Percentiles rank a stretch among this genome's conserved stretches.
Conservation (phyloP, 2,797 vertebrate genomes). For the Acestrorhynchus altus region DNA sequence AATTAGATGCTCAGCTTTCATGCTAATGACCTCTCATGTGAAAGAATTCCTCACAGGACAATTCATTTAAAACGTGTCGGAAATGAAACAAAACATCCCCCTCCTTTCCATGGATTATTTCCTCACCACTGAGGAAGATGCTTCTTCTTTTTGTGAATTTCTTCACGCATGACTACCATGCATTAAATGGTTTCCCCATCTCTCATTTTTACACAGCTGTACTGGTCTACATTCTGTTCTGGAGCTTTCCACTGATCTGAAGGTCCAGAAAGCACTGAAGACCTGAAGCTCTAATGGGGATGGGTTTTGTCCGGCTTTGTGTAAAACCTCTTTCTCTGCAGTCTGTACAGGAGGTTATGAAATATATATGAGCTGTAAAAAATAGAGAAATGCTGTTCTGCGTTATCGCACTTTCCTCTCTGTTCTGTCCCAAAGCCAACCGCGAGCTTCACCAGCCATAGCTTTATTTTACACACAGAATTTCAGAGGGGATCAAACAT, state of each 20-base stretch:
- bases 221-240: not conserved
- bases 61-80: not conserved
- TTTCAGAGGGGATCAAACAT: no score
- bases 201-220: not conserved
- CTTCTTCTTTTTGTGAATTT: not conserved
- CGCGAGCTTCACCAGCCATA: no score
- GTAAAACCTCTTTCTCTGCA: not conserved
- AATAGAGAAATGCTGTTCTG: not conserved
- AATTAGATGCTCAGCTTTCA: conserved; percentile 1
- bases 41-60: not conserved
- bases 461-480: no score
- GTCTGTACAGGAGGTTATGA: not conserved
- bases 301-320: not conserved
- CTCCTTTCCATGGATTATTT: not conserved
- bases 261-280: conserved; percentile 13
- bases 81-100: conserved; percentile 12
- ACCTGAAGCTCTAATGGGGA: conserved; percentile 9
- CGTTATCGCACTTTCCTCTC: not conserved
- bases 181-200: not conserved
- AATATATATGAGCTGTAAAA: not conserved
- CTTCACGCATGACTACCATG: not conserved
- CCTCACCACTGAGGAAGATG: not conserved
- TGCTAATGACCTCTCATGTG: conserved; percentile 7
- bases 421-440: no score
- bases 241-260: conserved; percentile 2